phyloP scores from a whole-genome alignment of 35 echinoderm and acorn worm genomes.

The Stichopus chloronotus region DNA sequence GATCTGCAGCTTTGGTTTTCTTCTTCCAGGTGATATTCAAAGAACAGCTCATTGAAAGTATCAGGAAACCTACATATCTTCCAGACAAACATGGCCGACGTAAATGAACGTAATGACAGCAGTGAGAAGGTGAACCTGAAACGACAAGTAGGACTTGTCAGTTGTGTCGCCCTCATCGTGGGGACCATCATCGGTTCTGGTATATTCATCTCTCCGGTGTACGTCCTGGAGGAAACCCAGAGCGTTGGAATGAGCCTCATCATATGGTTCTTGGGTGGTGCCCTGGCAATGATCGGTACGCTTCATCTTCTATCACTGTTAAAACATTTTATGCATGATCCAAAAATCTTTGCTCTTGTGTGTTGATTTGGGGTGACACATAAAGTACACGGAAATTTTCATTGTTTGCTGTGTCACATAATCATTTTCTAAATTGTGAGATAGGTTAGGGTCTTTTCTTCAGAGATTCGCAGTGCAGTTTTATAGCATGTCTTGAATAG shows the following conservation, averaged over 20 bases:
- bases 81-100: not conserved
- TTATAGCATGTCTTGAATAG: too few relatives aligned
- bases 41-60: too few relatives aligned
- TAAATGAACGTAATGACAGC: not conserved
- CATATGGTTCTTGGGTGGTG: slow-evolving; percentile 58
- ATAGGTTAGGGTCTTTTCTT: too few relatives aligned
- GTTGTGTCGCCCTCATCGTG: slow-evolving; percentile 56
- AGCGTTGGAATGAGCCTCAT: slow-evolving; percentile 63
- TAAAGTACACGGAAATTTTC: too few relatives aligned
- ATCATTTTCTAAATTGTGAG: too few relatives aligned
- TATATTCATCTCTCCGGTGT: slow-evolving; percentile 62
- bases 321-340: not conserved
- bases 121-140: slow-evolving; percentile 35
- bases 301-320: not conserved
- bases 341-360: not conserved
- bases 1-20: too few relatives aligned
- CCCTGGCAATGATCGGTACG: slow-evolving; percentile 60
- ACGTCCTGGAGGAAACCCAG: slow-evolving; percentile 43
- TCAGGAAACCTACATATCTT: too few relatives aligned
- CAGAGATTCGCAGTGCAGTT: too few relatives aligned
- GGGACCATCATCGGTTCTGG: slow-evolving; percentile 65
- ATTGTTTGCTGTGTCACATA: too few relatives aligned
- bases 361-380: too few relatives aligned
- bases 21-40: too few relatives aligned
- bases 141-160: slow-evolving; percentile 54